Conservation (phyloP, 2,113 vertebrate species). For the Phoenicopterus ruber region DNA sequence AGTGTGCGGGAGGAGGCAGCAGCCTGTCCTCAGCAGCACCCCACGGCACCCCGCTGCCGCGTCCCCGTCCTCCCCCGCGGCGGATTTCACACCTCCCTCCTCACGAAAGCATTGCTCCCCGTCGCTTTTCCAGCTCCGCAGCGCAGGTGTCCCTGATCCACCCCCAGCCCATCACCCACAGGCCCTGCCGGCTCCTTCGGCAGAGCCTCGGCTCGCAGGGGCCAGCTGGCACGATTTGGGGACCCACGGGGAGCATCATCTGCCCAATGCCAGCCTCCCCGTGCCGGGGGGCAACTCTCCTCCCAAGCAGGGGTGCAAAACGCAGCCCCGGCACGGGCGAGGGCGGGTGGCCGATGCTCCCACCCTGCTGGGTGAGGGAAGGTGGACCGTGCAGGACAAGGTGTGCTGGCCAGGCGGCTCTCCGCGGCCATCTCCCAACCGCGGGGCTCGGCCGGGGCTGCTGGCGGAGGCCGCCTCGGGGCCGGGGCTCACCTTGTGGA, state of each 20-base stretch:
- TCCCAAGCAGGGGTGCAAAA: not conserved
- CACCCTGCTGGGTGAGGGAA: too few species aligned
- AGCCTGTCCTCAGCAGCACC: not conserved
- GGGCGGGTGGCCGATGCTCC: not conserved
- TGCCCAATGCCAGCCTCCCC: fast-evolving
- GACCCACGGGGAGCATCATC: fast-evolving
- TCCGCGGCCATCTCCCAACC: fast-evolving
- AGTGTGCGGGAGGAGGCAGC: not conserved
- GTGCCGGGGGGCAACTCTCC: fast-evolving
- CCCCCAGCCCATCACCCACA: not conserved
- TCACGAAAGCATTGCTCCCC: not conserved
- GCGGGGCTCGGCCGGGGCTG: not conserved
- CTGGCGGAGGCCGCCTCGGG: not conserved
- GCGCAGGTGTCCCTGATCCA: not conserved
- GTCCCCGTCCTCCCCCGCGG: not conserved
- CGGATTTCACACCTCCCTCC: not conserved
- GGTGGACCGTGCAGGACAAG: fast-evolving
- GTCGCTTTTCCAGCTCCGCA: not conserved
- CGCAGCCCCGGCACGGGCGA: fast-evolving
- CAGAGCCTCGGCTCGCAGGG: not conserved
- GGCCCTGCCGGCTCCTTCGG: not conserved
- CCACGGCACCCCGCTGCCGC: not conserved
- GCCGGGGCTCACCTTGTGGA: slow-evolving; percentile 88
- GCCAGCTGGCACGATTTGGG: not conserved
- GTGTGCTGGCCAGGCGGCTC: fast-evolving